Evolutionary conservation across 2,888 invertebrate genomes (phyloP), one percentile per base, ranked within the genome.

Genomic region (Acleris emargana): DNA sequence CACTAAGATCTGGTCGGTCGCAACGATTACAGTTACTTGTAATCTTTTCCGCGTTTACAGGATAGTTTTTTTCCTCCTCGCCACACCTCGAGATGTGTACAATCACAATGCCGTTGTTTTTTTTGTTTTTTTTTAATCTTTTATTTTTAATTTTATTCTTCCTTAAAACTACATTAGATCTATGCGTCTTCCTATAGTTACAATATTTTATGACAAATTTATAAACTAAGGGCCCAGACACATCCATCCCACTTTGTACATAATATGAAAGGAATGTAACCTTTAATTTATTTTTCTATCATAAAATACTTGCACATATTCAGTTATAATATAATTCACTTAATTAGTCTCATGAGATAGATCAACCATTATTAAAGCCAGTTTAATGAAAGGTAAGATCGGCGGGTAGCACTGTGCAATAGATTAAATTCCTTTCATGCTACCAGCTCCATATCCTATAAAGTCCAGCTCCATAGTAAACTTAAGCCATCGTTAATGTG

Each of bases 401-500:
- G 70, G 77, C 75, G 71, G 86, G 86, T 87, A 89, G 87, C 88
- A 79, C 74, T 77, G 75, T 79, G 78, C 78, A 78, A 75, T 80
- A 84, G 85, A 87, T 88, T 86, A 88, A 70, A 88, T 88, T 89
- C 84, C 86, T 89, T 87, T 86, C 85, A 83, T 73, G 87, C 89
- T 89, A 87, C 86, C 87, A 79, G 74, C 69, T 75, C 73, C 69
- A 69, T 60, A 80, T 81, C 79, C 86, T 89, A 89, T 84, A 82
- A 89, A 89, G 89, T 80, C 90, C 90, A 88, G 89, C 90, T 90
- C 84, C 76, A 88, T 89, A 88, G 80, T 79, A 67, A 59, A 67
- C 76, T 93, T 96, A 97, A 88, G 96, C 96, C 96, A 97, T 97
- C 80, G 97, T 96, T 77, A 97, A 94, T 82, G 96, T 95, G 86